phyloP scores from a whole-genome alignment of 2,797 vertebrate genomes.

The Trichosurus vulpecula region DNA sequence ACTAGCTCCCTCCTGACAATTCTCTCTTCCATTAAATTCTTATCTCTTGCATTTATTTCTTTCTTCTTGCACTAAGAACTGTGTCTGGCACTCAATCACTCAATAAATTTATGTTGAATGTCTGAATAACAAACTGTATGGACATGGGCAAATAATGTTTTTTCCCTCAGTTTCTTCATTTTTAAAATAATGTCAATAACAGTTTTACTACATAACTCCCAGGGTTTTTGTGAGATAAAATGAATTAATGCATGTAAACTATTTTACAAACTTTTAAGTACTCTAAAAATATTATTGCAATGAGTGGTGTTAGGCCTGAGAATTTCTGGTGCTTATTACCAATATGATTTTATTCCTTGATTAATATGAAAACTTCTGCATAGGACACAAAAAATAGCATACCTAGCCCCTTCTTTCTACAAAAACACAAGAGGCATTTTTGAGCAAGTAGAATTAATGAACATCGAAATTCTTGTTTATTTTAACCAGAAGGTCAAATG shows the following conservation, averaged over 20 bases:
- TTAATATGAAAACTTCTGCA: conserved; percentile 8
- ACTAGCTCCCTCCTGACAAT: neutral
- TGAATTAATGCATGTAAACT: neutral
- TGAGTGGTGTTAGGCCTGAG: neutral
- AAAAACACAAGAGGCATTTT: conserved; percentile 48
- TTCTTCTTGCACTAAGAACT: neutral
- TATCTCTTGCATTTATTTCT: neutral
- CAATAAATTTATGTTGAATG: neutral
- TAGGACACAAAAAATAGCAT: neutral
- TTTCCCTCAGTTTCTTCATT: neutral
- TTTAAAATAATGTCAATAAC: neutral
- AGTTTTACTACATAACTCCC: neutral
- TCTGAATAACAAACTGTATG: neutral
- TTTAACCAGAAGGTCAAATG: conserved; percentile 75
- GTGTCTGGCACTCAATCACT: neutral
- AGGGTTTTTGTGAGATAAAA: neutral
- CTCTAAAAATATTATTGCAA: neutral
- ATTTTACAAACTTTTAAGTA: neutral
- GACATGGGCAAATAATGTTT: neutral
- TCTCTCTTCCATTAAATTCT: neutral
- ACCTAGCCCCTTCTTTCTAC: conserved; percentile 18
- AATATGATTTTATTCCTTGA: conserved; percentile 33
- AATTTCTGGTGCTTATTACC: conserved; percentile 43
- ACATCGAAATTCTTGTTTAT: conserved; percentile 64
- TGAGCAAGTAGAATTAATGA: conserved; percentile 64